Percentiles rank a stretch among this genome's conserved stretches.
phyloP scores from a whole-genome alignment of 2,113 vertebrate species.

The Crotalus tigris region DNA sequence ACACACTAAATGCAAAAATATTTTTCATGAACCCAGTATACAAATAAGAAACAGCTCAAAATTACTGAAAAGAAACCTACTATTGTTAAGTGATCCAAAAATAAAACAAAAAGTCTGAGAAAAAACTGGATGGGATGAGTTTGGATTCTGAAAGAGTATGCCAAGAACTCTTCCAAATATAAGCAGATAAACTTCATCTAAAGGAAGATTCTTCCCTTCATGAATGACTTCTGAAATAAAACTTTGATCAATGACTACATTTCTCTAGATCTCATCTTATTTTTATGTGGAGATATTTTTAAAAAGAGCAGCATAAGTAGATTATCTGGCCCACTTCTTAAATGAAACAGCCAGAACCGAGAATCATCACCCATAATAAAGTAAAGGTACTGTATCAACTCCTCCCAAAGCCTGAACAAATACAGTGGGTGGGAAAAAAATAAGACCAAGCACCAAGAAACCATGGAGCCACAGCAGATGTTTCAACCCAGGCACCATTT shows the following conservation, averaged over 20 bases:
- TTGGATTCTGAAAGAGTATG: conserved; percentile 21
- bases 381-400: background rate
- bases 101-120: conserved; percentile 37
- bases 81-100: conserved; percentile 54
- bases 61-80: conserved; percentile 57
- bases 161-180: conserved; percentile 98
- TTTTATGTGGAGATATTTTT: conserved; percentile 3
- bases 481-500: background rate
- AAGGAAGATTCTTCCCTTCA: conserved; percentile 95
- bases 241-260: conserved; percentile 94
- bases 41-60: conserved; percentile 38
- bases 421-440: background rate
- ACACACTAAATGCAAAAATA: background rate
- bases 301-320: background rate
- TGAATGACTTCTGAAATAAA: conserved; percentile 97
- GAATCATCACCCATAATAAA: background rate
- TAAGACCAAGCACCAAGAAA: background rate
- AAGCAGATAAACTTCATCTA: conserved; percentile 90
- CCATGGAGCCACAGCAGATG: background rate
- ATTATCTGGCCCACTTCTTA: conserved; percentile 46
- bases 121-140: conserved; percentile 18
- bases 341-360: background rate
- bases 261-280: background rate
- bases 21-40: conserved; percentile 34
- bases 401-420: background rate